Conservation (phyloP, 2,888 invertebrate species). For the Proisotoma minuta region DNA sequence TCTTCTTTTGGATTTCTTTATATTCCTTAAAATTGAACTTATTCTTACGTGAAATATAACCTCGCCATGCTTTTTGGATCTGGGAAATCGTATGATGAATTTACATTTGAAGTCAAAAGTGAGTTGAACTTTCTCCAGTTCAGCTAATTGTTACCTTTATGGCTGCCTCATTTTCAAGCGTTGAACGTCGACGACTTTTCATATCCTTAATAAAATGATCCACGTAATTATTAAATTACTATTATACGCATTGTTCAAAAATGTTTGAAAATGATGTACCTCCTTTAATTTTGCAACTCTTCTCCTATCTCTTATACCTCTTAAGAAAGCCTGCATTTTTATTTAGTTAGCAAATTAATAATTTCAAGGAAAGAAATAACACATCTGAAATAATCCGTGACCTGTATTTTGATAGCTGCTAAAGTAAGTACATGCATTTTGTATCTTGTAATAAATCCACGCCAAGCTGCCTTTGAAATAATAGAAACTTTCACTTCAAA, state of each 20-base stretch:
- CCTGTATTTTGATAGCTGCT: constrained; percentile 31
- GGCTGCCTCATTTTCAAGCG: not conserved
- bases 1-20: constrained; percentile 34
- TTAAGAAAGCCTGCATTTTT: too few species aligned
- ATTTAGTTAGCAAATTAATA: too few species aligned
- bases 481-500: too few species aligned
- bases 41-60: constrained; percentile 35
- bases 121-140: not conserved
- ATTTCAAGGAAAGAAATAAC: too few species aligned
- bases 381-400: too few species aligned
- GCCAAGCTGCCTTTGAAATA: constrained; percentile 30
- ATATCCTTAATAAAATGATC: too few species aligned
- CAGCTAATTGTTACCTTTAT: constrained; percentile 4
- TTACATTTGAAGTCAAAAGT: not conserved
- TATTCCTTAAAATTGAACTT: constrained; percentile 37
- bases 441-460: constrained; percentile 29
- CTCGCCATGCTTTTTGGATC: constrained; percentile 41
- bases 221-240: too few species aligned
- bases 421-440: constrained; percentile 26
- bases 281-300: too few species aligned
- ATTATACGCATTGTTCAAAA: too few species aligned
- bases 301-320: too few species aligned
- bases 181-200: not conserved
- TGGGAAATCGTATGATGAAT: not conserved
- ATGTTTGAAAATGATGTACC: too few species aligned